Conservation (phyloP, 1,140 invertebrate genomes). For the Diabrotica undecimpunctata region DNA sequence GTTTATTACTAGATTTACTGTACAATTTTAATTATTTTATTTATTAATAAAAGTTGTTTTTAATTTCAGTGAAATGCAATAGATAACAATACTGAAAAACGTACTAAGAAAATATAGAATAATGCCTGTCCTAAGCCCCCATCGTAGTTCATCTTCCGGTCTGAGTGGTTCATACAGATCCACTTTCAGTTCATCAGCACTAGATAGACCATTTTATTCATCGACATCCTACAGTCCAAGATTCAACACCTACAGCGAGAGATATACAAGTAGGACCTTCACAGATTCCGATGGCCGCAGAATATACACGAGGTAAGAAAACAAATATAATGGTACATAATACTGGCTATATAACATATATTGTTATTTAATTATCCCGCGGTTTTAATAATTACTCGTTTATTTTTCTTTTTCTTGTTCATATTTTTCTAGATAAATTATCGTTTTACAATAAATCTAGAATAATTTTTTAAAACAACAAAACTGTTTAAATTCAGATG, state of each 20-base stretch:
- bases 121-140: conserved; percentile 59
- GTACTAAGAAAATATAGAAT: conserved; percentile 4
- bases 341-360: too few species aligned
- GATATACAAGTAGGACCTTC: conserved; percentile 48
- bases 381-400: too few species aligned
- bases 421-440: too few species aligned
- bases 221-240: conserved; percentile 49
- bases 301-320: conserved; percentile 40
- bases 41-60: not conserved
- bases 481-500: too few species aligned
- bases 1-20: too few species aligned
- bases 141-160: conserved; percentile 45
- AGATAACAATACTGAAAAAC: conserved; percentile 7
- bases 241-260: conserved; percentile 49
- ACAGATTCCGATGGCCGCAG: conserved; percentile 46
- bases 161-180: conserved; percentile 52
- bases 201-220: conserved; percentile 54
- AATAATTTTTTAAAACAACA: too few species aligned
- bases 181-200: conserved; percentile 48
- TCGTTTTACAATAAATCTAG: too few species aligned
- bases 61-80: conserved; percentile 20
- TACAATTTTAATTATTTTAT: too few species aligned
- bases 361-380: too few species aligned
- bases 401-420: too few species aligned
- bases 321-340: too few species aligned